These are phyloP conservation scores for Rotaria sp. DNA, from an alignment of 2,888 invertebrate species.

Conservation along the genomic window DNA sequence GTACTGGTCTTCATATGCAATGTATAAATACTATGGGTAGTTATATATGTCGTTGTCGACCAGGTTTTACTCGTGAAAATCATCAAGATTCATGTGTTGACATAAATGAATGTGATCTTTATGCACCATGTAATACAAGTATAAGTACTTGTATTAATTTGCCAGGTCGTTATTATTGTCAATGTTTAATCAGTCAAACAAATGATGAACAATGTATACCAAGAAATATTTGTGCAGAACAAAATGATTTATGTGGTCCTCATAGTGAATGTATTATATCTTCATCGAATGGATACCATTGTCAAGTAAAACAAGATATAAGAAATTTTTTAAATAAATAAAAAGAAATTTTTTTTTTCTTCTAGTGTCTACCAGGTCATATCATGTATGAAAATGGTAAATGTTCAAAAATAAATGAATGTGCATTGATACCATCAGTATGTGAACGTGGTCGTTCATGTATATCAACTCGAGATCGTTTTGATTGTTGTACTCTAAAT, in stretches of 20 bases:
- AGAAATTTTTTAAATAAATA: background rate
- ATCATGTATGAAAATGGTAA: background rate
- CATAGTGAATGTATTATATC: constrained; percentile 5
- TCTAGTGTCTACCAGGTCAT: background rate
- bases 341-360: background rate
- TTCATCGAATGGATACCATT: background rate
- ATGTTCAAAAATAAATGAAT: constrained; percentile 13
- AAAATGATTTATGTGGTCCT: background rate
- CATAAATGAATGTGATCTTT: background rate
- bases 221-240: background rate
- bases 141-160: constrained; percentile 19
- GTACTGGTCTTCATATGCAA: background rate
- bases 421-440: background rate
- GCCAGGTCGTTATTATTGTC: constrained; percentile 20
- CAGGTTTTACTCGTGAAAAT: background rate
- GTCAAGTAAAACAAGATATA: background rate
- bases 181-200: background rate
- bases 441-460: background rate
- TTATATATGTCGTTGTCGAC: constrained; percentile 28
- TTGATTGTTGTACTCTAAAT: background rate
- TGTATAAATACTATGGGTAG: constrained; percentile 27
- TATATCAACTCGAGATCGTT: background rate
- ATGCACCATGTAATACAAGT: background rate
- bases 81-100: background rate
- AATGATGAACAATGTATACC: background rate